Evolutionary conservation across 2,113 vertebrate species (phyloP).

Genomic region (Lepus europaeus): DNA sequence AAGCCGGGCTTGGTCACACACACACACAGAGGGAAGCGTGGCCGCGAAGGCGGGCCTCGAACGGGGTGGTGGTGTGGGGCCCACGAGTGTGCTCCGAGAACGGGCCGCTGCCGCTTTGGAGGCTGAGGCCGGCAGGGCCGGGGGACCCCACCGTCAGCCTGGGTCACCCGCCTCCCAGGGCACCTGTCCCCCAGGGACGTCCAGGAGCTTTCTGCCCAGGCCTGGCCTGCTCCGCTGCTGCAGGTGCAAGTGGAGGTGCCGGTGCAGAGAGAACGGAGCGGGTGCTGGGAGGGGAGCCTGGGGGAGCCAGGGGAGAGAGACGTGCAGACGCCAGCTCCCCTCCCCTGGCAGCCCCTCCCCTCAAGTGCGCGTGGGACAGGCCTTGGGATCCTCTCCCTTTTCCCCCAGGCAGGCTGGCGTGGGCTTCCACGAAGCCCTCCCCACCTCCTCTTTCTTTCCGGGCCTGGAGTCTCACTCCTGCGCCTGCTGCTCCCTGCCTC

Average conservation of each 20-base stretch:
- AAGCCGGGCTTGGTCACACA: not conserved
- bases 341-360: not conserved
- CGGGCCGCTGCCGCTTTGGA: not conserved
- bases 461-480: no score
- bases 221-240: not conserved
- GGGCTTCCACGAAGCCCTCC: not conserved
- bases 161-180: not conserved
- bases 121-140: not conserved
- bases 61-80: not conserved
- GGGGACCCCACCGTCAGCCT: not conserved
- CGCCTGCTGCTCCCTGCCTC: not conserved
- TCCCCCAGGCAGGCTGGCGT: not conserved
- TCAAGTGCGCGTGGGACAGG: not conserved
- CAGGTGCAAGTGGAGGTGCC: not conserved
- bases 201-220: not conserved
- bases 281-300: not conserved
- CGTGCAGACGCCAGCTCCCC: not conserved
- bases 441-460: no score
- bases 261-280: not conserved
- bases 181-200: not conserved
- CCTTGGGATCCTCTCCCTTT: not conserved
- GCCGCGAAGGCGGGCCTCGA: not conserved
- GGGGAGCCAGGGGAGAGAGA: not conserved
- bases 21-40: not conserved
- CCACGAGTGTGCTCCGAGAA: not conserved